A percentile compares a stretch with the other conserved stretches of the same genome.
phyloP scores from a whole-genome alignment of 2,113 vertebrate genomes.

The Rhynchopsitta pachyrhyncha region DNA sequence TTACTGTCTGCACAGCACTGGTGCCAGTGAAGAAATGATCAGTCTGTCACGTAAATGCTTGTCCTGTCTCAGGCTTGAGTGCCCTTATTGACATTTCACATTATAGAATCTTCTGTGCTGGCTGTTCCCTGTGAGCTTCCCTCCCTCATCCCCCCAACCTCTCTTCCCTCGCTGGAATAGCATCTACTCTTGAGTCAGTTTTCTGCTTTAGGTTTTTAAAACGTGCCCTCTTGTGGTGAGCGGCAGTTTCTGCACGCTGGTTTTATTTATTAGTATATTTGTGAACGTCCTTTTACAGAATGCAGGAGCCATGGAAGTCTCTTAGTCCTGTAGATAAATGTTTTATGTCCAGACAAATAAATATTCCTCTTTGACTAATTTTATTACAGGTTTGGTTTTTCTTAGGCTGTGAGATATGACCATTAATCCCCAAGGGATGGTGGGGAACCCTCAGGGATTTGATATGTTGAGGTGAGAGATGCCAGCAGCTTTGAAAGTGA shows the following conservation, averaged over 20 bases:
- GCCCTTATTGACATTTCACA: fast-evolving
- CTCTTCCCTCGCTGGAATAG: not conserved
- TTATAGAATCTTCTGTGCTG: not conserved
- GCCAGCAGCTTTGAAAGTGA: not conserved
- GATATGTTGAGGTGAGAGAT: not conserved
- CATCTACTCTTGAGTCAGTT: not conserved
- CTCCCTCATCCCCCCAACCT: not conserved
- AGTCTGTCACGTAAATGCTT: not conserved
- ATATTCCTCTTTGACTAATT: not conserved
- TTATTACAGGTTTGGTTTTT: not conserved
- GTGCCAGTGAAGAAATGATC: not conserved
- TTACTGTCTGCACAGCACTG: not conserved
- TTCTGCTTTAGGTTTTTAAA: conserved; percentile 25
- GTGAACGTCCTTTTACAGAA: not conserved
- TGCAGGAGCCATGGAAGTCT: not conserved
- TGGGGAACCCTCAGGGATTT: not conserved
- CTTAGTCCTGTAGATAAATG: not conserved
- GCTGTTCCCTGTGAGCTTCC: not conserved
- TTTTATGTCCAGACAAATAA: not conserved
- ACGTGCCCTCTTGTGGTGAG: conserved; percentile 71
- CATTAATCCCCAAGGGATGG: no score
- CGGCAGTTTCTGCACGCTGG: not conserved
- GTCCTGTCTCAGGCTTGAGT: not conserved
- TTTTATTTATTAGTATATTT: not conserved
- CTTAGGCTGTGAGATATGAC: not conserved